Evolutionary conservation across 2,888 invertebrate species (phyloP).

Genomic region (Tenodera sinensis): DNA sequence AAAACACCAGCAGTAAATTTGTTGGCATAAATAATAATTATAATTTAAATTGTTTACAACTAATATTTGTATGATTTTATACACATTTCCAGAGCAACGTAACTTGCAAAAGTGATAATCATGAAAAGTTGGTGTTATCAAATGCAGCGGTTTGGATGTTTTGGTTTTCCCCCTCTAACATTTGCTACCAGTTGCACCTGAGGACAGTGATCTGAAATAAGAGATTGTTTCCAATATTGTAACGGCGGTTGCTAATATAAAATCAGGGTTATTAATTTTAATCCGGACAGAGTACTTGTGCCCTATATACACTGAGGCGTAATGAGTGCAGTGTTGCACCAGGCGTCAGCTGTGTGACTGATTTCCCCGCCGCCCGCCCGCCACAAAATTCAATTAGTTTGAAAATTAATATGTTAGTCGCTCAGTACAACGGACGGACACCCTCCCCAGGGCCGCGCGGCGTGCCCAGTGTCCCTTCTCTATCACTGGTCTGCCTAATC

Average conservation of each 20-base stretch:
- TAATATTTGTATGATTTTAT: too few relatives aligned
- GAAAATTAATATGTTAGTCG: slow-evolving; percentile 26
- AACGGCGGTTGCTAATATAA: not conserved
- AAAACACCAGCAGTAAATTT: too few relatives aligned
- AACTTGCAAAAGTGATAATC: too few relatives aligned
- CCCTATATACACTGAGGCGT: not conserved
- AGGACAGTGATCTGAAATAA: not conserved
- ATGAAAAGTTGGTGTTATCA: too few relatives aligned
- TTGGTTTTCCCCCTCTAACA: too few relatives aligned
- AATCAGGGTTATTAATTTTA: not conserved
- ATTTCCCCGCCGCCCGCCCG: slow-evolving; percentile 8
- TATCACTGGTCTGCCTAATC: not conserved
- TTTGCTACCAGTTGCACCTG: not conserved
- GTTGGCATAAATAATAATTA: too few relatives aligned
- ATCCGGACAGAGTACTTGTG: not conserved
- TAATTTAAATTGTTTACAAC: too few relatives aligned
- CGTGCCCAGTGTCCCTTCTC: not conserved
- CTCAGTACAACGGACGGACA: not conserved
- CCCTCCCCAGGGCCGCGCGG: not conserved
- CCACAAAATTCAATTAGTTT: slow-evolving; percentile 28
- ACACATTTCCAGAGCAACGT: too few relatives aligned
- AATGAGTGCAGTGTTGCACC: not conserved
- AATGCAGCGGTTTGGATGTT: too few relatives aligned
- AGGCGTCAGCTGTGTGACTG: slow-evolving; percentile 15
- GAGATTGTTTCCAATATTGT: not conserved